phyloP scores from a whole-genome alignment of 2,113 vertebrate genomes.

The Myiagra hebetior region DNA sequence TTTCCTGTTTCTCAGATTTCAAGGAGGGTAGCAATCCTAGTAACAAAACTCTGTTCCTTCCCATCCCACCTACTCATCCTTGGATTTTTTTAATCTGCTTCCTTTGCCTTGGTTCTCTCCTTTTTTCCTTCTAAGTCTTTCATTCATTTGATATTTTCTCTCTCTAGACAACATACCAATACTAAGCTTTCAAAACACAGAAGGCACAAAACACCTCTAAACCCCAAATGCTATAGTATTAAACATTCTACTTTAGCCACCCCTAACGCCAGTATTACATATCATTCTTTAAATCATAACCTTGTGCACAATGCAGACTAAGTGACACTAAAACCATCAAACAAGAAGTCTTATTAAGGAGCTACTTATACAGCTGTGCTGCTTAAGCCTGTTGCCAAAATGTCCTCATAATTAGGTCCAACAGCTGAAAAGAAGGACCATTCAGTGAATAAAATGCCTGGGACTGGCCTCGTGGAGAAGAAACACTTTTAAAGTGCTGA shows the following conservation, averaged over 20 bases:
- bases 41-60: background rate
- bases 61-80: background rate
- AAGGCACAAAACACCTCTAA: background rate
- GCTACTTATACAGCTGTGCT: background rate
- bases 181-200: background rate
- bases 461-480: background rate
- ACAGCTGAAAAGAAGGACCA: background rate
- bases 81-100: background rate
- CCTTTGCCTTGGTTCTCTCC: background rate
- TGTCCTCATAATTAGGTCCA: background rate
- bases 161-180: background rate
- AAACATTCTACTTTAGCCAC: background rate
- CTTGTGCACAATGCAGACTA: background rate
- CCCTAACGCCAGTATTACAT: background rate
- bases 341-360: background rate
- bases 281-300: background rate
- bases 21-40: background rate
- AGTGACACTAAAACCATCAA: background rate
- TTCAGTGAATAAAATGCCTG: background rate
- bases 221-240: background rate
- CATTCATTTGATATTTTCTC: background rate
- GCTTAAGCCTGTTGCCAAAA: background rate
- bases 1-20: background rate
- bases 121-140: background rate
- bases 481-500: background rate